phyloP scores from a whole-genome alignment of 2,888 invertebrate genomes.

The Euclidia mi region DNA sequence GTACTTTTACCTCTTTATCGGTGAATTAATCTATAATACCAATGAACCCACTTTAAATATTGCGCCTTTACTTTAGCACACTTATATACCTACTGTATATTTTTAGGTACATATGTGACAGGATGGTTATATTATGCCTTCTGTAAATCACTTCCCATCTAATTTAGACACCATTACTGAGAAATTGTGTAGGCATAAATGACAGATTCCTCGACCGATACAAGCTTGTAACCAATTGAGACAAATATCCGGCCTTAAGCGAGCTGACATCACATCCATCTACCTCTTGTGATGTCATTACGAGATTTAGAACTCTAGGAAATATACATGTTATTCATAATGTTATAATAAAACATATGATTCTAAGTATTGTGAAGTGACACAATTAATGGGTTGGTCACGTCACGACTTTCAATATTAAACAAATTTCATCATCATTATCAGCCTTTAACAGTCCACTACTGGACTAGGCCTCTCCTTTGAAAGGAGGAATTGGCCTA shows the following conservation, averaged over 20 bases:
- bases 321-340: conserved; percentile 21
- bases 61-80: no score
- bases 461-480: no score
- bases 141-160: background rate
- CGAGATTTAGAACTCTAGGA: conserved; percentile 32
- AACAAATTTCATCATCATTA: no score
- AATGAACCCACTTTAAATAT: no score
- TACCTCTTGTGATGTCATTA: conserved; percentile 65
- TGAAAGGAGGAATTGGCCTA: no score
- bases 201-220: conserved; percentile 51
- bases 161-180: conserved; percentile 32
- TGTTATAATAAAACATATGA: conserved; percentile 2
- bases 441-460: no score
- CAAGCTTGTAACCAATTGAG: conserved; percentile 67
- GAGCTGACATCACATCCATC: conserved; percentile 67
- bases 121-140: no score
- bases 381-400: background rate
- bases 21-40: background rate
- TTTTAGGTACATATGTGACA: no score
- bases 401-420: background rate
- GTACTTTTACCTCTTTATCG: background rate
- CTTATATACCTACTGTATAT: no score
- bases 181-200: conserved; percentile 40
- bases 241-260: conserved; percentile 67
- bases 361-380: background rate